Percentiles rank a stretch among this genome's conserved stretches.
These are phyloP conservation scores for Threskiornis aethiopicus DNA, from an alignment of 2,797 vertebrate genomes.

Conservation along the genomic window DNA sequence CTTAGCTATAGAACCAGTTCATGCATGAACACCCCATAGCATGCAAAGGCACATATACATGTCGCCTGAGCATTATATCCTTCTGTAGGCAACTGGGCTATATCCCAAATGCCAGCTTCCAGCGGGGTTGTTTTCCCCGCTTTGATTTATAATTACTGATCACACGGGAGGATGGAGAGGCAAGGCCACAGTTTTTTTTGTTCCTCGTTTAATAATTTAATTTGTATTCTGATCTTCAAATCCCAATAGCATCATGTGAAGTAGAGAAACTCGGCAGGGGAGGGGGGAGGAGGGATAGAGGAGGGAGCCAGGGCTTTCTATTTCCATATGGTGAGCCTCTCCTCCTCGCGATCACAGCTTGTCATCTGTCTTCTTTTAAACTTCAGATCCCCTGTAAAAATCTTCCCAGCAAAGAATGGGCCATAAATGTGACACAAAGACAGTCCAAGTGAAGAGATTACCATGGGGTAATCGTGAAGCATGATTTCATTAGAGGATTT, in stretches of 20 bases:
- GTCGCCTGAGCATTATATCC: background rate
- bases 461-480: background rate
- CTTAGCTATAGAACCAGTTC: background rate
- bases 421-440: constrained; percentile 57
- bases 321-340: constrained; percentile 67
- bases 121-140: background rate
- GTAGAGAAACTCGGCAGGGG: constrained; percentile 54
- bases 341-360: constrained; percentile 55
- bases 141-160: constrained; percentile 51
- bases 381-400: constrained; percentile 63
- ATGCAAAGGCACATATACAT: background rate
- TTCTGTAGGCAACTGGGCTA: background rate
- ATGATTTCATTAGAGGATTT: background rate
- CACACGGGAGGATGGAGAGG: constrained; percentile 31
- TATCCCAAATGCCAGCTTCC: constrained; percentile 30
- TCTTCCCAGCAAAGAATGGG: constrained; percentile 60
- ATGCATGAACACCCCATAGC: background rate
- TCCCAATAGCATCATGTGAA: constrained; percentile 60
- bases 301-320: constrained; percentile 59
- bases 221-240: constrained; percentile 67
- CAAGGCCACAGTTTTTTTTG: background rate
- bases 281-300: constrained; percentile 52
- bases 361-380: constrained; percentile 71
- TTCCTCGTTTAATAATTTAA: constrained; percentile 59
- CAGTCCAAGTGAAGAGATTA: constrained; percentile 23